A percentile compares a stretch with the other conserved stretches of the same genome.
These are phyloP conservation scores for Bucco capensis DNA, from an alignment of 2,113 vertebrate species.

Conservation along the genomic window DNA sequence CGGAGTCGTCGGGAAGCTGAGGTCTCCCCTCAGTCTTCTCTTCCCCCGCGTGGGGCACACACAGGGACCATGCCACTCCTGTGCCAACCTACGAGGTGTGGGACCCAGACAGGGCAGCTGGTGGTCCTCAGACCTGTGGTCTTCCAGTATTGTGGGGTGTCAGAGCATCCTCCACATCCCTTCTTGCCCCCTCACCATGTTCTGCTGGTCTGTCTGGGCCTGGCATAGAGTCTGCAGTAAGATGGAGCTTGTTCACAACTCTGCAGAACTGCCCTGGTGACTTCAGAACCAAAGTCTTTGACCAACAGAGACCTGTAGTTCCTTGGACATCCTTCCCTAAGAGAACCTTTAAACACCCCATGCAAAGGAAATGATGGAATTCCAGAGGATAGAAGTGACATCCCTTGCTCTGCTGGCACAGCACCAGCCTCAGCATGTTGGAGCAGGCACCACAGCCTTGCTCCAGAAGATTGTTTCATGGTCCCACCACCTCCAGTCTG, in stretches of 20 bases:
- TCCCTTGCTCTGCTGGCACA: fast-evolving
- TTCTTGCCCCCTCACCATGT: fast-evolving
- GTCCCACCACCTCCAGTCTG: neutral
- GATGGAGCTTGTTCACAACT: neutral
- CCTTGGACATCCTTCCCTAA: neutral
- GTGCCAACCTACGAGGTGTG: neutral
- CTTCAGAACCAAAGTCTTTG: neutral
- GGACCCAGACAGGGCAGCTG: neutral
- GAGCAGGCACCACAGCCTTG: neutral
- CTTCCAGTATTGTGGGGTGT: fast-evolving
- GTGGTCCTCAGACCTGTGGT: neutral
- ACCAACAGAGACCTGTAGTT: neutral
- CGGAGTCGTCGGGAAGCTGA: too few species aligned
- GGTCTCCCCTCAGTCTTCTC: too few species aligned
- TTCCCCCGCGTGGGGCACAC: fast-evolving
- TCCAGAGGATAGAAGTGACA: neutral
- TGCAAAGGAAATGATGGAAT: neutral
- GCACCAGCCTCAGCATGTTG: fast-evolving
- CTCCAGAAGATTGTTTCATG: fast-evolving
- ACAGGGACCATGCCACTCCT: neutral
- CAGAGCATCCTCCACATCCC: neutral
- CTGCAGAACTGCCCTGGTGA: neutral
- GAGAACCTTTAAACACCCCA: neutral
- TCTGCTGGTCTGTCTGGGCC: neutral
- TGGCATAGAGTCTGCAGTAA: fast-evolving